These are phyloP conservation scores for Anoncus sp. DNA, from an alignment of 2,888 invertebrate species.

Conservation along the genomic window DNA sequence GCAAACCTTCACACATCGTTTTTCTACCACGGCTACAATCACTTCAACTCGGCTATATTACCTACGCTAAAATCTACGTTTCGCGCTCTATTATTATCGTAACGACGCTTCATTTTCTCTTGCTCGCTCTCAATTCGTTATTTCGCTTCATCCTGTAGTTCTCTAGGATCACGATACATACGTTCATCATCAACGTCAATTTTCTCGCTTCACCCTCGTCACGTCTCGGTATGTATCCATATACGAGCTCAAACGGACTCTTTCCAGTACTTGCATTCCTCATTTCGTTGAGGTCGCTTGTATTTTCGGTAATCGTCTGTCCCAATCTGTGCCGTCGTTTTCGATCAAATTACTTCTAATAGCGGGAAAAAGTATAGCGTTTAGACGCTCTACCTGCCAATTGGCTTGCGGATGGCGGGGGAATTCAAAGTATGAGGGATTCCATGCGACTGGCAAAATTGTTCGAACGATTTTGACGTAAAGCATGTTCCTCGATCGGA, in stretches of 20 bases:
- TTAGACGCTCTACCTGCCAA: conserved; percentile 55
- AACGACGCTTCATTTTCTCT: conserved; percentile 5
- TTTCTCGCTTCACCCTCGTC: conserved; percentile 6
- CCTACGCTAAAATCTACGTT: conserved; percentile 28
- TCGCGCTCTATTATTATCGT: conserved; percentile 20
- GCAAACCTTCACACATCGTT: too few species aligned
- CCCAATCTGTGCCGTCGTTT: conserved; percentile 15
- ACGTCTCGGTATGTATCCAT: too few species aligned
- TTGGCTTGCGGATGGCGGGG: conserved; percentile 61
- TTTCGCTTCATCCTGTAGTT: conserved; percentile 6
- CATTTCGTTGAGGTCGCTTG: conserved; percentile 60
- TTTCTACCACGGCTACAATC: too few species aligned
- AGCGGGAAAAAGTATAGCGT: conserved; percentile 46
- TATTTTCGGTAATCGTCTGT: conserved; percentile 14
- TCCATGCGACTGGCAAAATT: conserved; percentile 39
- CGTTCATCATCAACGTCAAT: neutral
- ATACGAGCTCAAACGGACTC: too few species aligned
- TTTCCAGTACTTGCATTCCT: conserved; percentile 60
- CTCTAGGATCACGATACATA: neutral
- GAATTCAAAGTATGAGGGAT: conserved; percentile 56
- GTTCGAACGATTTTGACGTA: conserved; percentile 31
- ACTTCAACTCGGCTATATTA: too few species aligned
- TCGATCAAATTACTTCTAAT: conserved; percentile 34
- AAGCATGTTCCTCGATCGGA: conserved; percentile 62
- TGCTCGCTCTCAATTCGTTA: neutral